These are phyloP conservation scores for Polypedilum vanderplanki DNA, from an alignment of 1,140 invertebrate genomes.

Conservation along the genomic window DNA sequence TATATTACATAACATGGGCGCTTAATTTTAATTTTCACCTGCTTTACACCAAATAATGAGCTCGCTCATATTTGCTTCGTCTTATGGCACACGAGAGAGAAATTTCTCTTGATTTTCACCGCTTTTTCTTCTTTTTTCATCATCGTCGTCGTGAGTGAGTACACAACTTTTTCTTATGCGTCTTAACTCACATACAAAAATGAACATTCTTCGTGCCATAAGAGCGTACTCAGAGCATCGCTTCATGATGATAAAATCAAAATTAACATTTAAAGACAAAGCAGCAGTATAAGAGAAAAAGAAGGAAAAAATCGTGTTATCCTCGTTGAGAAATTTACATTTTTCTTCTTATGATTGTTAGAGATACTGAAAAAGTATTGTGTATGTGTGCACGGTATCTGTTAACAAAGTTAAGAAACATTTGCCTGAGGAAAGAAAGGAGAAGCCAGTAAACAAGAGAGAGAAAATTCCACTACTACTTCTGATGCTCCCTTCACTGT, in stretches of 20 bases:
- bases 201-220: no score
- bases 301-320: background rate
- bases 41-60: constrained; percentile 25
- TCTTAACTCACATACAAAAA: no score
- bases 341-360: background rate
- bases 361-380: background rate
- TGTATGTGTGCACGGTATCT: background rate
- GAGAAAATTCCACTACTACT: background rate
- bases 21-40: constrained; percentile 28
- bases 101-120: background rate
- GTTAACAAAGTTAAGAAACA: background rate
- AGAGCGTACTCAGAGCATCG: no score
- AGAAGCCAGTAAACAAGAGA: constrained; percentile 14
- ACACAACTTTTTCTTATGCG: background rate
- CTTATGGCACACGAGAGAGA: background rate
- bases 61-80: background rate
- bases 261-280: constrained; percentile 27
- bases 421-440: background rate
- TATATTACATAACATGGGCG: constrained; percentile 27
- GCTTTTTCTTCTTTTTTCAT: background rate
- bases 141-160: background rate
- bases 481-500: background rate
- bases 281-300: no score
- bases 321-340: constrained; percentile 21
- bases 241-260: constrained; percentile 22